A percentile compares a stretch with the other conserved stretches of the same genome.
These are phyloP conservation scores for Chaetorhynchus papuensis DNA, from an alignment of 2,113 vertebrate genomes.

Conservation along the genomic window DNA sequence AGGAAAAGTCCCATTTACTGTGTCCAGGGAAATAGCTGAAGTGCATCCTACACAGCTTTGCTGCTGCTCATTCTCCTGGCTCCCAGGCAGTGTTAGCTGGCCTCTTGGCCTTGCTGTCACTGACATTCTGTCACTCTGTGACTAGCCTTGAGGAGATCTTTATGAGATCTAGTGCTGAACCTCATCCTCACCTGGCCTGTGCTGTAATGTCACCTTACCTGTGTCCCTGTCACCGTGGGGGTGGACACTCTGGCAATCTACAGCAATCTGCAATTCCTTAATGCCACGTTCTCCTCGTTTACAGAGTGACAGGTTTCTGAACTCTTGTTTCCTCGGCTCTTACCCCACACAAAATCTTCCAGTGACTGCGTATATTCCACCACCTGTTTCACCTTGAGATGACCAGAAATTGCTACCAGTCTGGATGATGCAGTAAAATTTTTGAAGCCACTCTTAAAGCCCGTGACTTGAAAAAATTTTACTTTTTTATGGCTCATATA, in stretches of 20 bases:
- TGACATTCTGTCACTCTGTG: not conserved
- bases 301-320: not conserved
- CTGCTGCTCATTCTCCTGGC: not conserved
- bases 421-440: not conserved
- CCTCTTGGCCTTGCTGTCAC: not conserved
- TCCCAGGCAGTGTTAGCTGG: not conserved
- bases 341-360: not conserved
- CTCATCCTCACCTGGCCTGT: not conserved
- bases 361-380: not conserved
- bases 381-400: not conserved
- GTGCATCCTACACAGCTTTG: not conserved
- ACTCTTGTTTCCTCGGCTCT: not conserved
- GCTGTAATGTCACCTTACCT: not conserved
- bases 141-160: not conserved
- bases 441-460: not conserved
- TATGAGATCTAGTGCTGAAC: not conserved
- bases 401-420: not conserved
- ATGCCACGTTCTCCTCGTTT: not conserved
- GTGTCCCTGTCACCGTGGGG: rapidly evolving
- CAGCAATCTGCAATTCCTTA: not conserved
- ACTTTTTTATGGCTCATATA: not conserved
- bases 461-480: not conserved
- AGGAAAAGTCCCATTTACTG: not conserved
- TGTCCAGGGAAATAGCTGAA: not conserved
- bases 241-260: too few relatives aligned